phyloP scores from a whole-genome alignment of 53 echinoderm and acorn worm genomes.

The Arbacia lixula region DNA sequence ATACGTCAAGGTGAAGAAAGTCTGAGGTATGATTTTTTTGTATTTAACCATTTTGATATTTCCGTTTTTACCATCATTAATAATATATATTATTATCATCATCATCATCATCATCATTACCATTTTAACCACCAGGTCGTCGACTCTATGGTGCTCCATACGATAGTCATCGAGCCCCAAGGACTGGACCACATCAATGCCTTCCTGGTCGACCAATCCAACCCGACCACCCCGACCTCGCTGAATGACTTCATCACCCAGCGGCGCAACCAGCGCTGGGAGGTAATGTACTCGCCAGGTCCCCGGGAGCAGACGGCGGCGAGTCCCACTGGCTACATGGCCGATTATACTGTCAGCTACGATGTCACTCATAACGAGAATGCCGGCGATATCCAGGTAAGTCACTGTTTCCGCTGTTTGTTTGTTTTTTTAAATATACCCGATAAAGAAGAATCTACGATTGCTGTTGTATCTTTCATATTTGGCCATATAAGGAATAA shows the following conservation, averaged over 20 bases:
- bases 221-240: conserved; percentile 24
- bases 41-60: too few species aligned
- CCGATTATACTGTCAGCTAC: conserved; percentile 66
- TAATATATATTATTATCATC: not conserved
- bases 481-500: too few species aligned
- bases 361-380: conserved; percentile 54
- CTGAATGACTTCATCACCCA: conserved; percentile 47
- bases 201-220: conserved; percentile 52
- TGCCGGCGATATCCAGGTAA: conserved; percentile 70
- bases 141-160: conserved; percentile 56
- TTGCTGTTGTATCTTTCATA: too few species aligned
- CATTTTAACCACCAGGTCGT: conserved; percentile 62
- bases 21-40: too few species aligned
- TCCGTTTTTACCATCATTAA: too few species aligned
- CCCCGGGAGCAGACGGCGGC: conserved; percentile 61
- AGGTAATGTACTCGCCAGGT: conserved; percentile 60
- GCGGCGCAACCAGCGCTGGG: conserved; percentile 8
- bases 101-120: not conserved
- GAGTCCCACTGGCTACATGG: conserved; percentile 57
- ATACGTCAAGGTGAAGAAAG: too few species aligned
- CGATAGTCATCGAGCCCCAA: conserved; percentile 71
- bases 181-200: conserved; percentile 63
- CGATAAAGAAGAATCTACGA: too few species aligned
- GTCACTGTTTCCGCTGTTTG: too few species aligned
- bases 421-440: too few species aligned